Base-by-base conservation (phyloP, 2,888 invertebrate genomes). In the Clivina fossor region DNA sequence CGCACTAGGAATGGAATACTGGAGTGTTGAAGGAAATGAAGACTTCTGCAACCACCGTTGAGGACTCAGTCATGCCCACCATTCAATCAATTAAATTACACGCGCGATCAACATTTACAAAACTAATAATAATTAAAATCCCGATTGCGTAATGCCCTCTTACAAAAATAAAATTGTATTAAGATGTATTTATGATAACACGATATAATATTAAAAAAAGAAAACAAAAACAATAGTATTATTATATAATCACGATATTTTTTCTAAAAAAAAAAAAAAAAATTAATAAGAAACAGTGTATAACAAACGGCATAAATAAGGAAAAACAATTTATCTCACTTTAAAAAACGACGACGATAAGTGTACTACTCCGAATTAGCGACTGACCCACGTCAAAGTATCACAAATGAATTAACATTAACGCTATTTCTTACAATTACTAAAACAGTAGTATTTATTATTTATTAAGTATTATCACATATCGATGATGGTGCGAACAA, bases 21-120 rank as follows among this genome's bases (percentile, higher is more conserved):
- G 71, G 71, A 72, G 70, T 71, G 70, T 70, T 64, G 66, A 69
- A 71, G 71, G 71, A 62, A 70, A 67, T 66, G 71, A 72, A 72
- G 72, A 72, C 72, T 72, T 72, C 72, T 72, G 71, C 69, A 68
- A 53, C 67, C 63, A 62, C 63, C 57, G 64, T 59, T 65, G 62
- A 65, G 67, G 68, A 67, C 66, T 61, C 69, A 69, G 66, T 64
- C 68, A 69, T 67, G 61, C 69, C 68, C 64, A 64, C 65, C 53
- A 49, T 60, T 56, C 50, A 60, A 49, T 24, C 38, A 49, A 49
- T 41, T 43, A 48, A 50, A 55, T 58, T 55, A 58, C 55, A 58
- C 32, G 33, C 47, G 41, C 37, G 51, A 58, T 20, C 44, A 46
- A 33, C 40, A 51, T 60, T n/a, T 49, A 57, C 26, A 40, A n/a